Percentiles rank a stretch among this genome's conserved stretches.
Evolutionary conservation across 2,113 vertebrate genomes (phyloP).

Genomic region (Cyanoliseus patagonus): DNA sequence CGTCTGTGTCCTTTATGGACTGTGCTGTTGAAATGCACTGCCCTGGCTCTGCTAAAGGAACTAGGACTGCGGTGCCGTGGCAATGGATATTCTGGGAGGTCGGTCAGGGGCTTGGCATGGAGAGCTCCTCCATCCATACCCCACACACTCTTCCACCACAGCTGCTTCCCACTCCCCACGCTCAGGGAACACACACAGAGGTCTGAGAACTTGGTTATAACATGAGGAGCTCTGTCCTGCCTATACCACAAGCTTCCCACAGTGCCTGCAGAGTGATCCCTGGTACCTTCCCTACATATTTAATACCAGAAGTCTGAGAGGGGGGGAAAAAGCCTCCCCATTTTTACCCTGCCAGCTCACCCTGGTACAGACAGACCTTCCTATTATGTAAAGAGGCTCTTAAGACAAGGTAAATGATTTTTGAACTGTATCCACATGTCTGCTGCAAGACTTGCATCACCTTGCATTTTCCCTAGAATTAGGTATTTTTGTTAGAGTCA

Average conservation of each 20-base stretch:
- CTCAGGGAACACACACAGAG: neutral
- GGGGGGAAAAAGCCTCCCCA: rapidly evolving
- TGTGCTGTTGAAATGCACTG: neutral
- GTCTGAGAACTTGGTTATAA: neutral
- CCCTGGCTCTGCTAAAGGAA: neutral
- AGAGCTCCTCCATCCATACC: neutral
- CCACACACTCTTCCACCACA: neutral
- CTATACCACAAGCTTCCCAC: neutral
- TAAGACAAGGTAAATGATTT: neutral
- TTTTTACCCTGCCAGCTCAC: neutral
- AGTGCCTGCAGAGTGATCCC: neutral
- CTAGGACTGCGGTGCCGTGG: rapidly evolving
- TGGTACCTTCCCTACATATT: neutral
- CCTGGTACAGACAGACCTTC: neutral
- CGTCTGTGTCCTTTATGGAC: too few species aligned
- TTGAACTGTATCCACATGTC: neutral
- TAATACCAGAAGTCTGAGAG: neutral
- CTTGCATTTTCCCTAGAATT: neutral
- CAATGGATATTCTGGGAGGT: neutral
- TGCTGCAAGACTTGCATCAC: neutral
- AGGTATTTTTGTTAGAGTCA: neutral
- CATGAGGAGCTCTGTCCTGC: neutral
- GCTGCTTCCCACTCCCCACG: neutral
- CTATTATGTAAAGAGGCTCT: neutral
- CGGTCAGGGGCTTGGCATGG: neutral